These are phyloP conservation scores for Eulithis testata DNA, from an alignment of 2,888 invertebrate genomes.

Conservation along the genomic window DNA sequence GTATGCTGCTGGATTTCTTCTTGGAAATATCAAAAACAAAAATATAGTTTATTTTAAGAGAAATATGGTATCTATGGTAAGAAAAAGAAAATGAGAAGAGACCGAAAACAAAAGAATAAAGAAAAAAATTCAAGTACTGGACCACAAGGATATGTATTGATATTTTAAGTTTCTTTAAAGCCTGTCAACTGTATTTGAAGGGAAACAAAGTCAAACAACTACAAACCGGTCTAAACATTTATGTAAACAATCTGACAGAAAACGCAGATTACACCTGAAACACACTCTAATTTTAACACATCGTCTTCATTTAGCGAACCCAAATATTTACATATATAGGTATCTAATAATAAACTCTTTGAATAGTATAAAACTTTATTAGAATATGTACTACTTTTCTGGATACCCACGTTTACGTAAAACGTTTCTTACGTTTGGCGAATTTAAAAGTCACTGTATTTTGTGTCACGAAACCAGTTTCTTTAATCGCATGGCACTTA, in stretches of 20 bases:
- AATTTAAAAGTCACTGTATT: too few relatives aligned
- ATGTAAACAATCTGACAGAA: slow-evolving; percentile 19
- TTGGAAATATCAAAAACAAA: too few relatives aligned
- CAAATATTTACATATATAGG: slow-evolving; percentile 24
- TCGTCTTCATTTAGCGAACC: slow-evolving; percentile 17
- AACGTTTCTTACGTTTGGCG: too few relatives aligned
- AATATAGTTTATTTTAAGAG: too few relatives aligned
- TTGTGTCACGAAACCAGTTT: slow-evolving; percentile 11
- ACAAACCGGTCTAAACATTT: slow-evolving; percentile 9
- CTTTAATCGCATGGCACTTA: neutral
- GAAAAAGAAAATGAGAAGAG: too few relatives aligned
- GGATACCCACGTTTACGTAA: too few relatives aligned
- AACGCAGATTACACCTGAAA: slow-evolving; percentile 16
- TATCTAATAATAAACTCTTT: neutral
- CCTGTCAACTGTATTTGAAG: neutral
- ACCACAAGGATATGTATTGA: neutral
- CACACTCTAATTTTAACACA: slow-evolving; percentile 20
- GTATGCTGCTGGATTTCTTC: too few relatives aligned
- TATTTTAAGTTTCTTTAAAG: neutral
- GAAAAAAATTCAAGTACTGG: neutral
- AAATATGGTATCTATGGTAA: too few relatives aligned
- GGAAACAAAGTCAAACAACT: neutral
- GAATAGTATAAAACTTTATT: neutral
- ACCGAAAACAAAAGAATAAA: too few relatives aligned
- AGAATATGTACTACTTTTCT: too few relatives aligned